A percentile compares a stretch with the other conserved stretches of the same genome.
Evolutionary conservation across 2,797 vertebrate species (phyloP).

Genomic region (Melanotaenia maccullochi): DNA sequence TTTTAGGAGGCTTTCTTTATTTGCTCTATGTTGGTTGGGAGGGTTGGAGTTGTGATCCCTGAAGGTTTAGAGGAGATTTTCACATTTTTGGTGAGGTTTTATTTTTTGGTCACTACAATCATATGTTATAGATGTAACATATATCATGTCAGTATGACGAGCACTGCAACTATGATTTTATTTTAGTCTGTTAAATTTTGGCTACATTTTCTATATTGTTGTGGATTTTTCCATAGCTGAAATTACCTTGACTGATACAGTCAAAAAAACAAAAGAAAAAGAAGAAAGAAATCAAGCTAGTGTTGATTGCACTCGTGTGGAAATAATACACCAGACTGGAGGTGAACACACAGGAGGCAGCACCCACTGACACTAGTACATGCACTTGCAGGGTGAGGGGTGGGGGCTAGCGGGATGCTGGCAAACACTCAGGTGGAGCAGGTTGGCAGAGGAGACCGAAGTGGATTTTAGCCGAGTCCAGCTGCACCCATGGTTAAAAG

Average conservation of each 20-base stretch:
- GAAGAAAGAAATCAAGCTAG: too few relatives aligned
- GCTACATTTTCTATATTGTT: too few relatives aligned
- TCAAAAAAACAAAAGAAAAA: too few relatives aligned
- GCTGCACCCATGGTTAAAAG: constrained; percentile 54
- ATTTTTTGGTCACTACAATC: not conserved
- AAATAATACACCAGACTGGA: constrained; percentile 26
- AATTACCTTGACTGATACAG: not conserved
- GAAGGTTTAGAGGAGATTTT: too few relatives aligned
- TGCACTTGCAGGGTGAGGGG: constrained; percentile 6
- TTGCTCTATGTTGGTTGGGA: too few relatives aligned
- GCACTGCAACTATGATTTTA: not conserved
- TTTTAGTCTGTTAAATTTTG: not conserved
- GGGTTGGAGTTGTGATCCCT: too few relatives aligned
- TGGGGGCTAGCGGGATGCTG: constrained; percentile 28
- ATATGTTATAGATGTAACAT: too few relatives aligned
- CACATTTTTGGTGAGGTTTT: not conserved
- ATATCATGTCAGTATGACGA: too few relatives aligned
- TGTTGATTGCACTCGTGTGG: not conserved
- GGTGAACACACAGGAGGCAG: constrained; percentile 29
- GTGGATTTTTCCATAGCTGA: not conserved
- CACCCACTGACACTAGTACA: constrained; percentile 39
- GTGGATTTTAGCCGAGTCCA: constrained; percentile 51
- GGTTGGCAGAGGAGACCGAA: constrained; percentile 38
- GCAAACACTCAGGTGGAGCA: constrained; percentile 50
- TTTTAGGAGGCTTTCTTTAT: too few relatives aligned